Conservation (phyloP, 1,140 invertebrate species). For the Meloidogyne floridensis region DNA sequence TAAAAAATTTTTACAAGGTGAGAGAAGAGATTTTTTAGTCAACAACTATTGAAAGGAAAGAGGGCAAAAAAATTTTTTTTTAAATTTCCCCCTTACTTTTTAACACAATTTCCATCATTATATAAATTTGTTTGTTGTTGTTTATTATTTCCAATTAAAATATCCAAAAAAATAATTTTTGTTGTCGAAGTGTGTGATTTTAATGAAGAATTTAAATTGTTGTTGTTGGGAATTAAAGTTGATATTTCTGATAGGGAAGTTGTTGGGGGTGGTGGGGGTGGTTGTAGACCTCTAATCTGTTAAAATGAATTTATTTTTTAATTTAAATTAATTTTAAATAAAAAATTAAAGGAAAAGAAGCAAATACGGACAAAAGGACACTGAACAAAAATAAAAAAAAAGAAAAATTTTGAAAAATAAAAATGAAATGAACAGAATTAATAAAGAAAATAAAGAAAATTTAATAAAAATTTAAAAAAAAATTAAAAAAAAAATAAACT, state of each 20-base stretch:
- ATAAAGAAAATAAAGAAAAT: too few relatives aligned
- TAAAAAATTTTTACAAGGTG: too few relatives aligned
- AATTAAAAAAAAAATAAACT: too few relatives aligned
- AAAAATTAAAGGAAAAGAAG: background rate
- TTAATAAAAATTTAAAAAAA: too few relatives aligned
- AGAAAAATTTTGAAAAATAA: too few relatives aligned
- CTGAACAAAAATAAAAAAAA: too few relatives aligned
- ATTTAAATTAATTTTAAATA: background rate
- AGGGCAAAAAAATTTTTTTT: background rate
- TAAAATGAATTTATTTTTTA: background rate
- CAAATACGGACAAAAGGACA: too few relatives aligned
- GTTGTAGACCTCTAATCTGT: conserved; percentile 23
- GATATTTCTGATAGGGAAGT: background rate
- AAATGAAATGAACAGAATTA: too few relatives aligned
- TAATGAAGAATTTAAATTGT: conserved; percentile 11
- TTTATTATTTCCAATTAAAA: background rate
- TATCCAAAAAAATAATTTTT: conserved; percentile 6
- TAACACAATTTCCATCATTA: background rate
- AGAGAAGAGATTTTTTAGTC: too few relatives aligned
- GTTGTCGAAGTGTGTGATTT: background rate
- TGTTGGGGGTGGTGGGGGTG: conserved; percentile 8
- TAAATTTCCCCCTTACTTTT: background rate
- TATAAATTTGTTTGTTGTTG: background rate
- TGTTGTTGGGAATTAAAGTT: conserved; percentile 5
- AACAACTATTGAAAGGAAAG: too few relatives aligned